These are phyloP conservation scores for Columbina picui DNA, from an alignment of 2,113 vertebrate species.

Conservation along the genomic window DNA sequence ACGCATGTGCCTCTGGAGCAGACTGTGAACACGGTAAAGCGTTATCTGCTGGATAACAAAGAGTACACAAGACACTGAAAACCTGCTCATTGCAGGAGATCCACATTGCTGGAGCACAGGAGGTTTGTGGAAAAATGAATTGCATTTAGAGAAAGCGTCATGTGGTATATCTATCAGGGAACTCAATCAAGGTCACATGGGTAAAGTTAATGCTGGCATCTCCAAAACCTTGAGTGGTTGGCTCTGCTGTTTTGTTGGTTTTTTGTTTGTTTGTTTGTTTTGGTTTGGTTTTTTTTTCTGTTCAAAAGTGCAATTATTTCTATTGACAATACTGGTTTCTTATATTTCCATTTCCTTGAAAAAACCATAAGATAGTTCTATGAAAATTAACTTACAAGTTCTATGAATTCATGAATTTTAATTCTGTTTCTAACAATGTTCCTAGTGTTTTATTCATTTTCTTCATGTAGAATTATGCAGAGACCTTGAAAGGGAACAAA, in stretches of 20 bases:
- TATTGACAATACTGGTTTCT: neutral
- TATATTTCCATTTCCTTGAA: neutral
- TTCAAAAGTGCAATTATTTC: neutral
- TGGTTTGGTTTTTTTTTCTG: neutral
- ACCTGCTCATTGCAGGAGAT: neutral
- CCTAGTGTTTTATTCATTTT: neutral
- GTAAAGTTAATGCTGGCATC: neutral
- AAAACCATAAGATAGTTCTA: neutral
- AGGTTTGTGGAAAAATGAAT: neutral
- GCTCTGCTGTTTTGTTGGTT: neutral
- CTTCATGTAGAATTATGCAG: neutral
- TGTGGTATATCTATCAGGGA: neutral
- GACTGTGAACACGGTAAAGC: accelerated
- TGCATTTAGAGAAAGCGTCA: neutral
- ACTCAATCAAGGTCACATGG: neutral
- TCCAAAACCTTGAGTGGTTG: neutral
- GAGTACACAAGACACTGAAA: neutral
- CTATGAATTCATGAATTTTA: neutral
- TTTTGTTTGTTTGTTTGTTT: too few relatives aligned
- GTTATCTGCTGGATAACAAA: neutral
- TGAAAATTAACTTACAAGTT: neutral
- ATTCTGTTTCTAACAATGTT: neutral
- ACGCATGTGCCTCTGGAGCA: neutral
- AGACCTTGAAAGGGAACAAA: neutral
- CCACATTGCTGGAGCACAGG: neutral